A percentile compares a stretch with the other conserved stretches of the same genome.
Evolutionary conservation across 2,888 invertebrate species (phyloP).

Genomic region (Prosapia bicincta): DNA sequence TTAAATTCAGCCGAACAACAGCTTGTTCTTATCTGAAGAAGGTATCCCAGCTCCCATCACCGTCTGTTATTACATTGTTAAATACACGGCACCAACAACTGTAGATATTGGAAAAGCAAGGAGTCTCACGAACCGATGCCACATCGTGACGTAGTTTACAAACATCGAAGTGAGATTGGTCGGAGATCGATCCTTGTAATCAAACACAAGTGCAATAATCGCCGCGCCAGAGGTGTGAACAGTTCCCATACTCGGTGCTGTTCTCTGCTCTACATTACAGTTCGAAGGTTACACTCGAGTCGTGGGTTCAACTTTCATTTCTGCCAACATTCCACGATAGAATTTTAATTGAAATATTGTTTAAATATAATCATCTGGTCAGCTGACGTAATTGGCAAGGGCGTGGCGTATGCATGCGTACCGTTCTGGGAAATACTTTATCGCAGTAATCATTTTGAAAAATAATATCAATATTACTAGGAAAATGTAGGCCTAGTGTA

Average conservation of each 20-base stretch:
- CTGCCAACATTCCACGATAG: neutral
- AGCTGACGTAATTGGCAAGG: neutral
- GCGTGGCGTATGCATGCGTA: neutral
- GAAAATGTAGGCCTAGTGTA: too few relatives aligned
- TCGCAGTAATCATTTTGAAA: too few relatives aligned
- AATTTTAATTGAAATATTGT: conserved; percentile 2
- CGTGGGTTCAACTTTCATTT: neutral
- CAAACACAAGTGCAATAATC: neutral
- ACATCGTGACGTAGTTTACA: neutral
- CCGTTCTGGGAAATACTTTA: neutral
- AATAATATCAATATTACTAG: too few relatives aligned
- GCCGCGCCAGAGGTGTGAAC: neutral
- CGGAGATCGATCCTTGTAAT: neutral
- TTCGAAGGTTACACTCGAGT: neutral
- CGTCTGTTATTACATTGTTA: neutral
- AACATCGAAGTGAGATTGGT: neutral
- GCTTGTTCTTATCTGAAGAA: too few relatives aligned
- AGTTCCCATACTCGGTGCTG: neutral
- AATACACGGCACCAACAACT: neutral
- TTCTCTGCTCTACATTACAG: neutral
- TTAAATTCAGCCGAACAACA: too few relatives aligned
- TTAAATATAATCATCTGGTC: neutral
- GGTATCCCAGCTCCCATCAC: too few relatives aligned
- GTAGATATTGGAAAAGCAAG: neutral
- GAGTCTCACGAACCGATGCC: neutral